A percentile compares a stretch with the other conserved stretches of the same genome.
These are phyloP conservation scores for Gastrophysa polygoni DNA, from an alignment of 2,888 invertebrate genomes.

Conservation along the genomic window DNA sequence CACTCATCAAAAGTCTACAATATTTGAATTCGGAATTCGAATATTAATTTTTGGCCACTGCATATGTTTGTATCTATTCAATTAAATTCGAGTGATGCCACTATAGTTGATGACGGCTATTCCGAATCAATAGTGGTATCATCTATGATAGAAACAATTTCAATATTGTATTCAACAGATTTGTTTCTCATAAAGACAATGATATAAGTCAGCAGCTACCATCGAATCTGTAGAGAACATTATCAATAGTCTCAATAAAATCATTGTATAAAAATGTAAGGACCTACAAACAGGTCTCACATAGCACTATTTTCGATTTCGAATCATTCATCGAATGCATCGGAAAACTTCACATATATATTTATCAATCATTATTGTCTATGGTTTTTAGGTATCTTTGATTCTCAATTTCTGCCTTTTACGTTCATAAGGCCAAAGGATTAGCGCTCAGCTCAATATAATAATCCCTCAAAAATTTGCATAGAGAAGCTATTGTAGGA, in stretches of 20 bases:
- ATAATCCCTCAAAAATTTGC: background rate
- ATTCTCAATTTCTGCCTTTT: conserved; percentile 30
- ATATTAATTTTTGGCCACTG: no score
- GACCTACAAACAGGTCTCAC: background rate
- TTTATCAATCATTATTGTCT: conserved; percentile 31
- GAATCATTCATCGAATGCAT: background rate
- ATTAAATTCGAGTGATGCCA: no score
- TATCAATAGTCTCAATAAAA: background rate
- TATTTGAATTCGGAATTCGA: no score
- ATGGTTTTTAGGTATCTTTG: conserved; percentile 33
- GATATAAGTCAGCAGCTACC: no score
- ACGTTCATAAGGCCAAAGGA: conserved; percentile 21
- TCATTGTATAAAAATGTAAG: background rate
- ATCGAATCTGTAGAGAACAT: no score
- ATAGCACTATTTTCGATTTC: background rate
- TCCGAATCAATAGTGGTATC: no score
- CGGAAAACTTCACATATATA: background rate
- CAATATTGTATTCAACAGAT: no score
- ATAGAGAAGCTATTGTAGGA: background rate
- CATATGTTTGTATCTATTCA: no score
- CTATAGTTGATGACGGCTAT: no score
- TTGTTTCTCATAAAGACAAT: no score
- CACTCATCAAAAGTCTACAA: no score
- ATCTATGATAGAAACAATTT: no score
- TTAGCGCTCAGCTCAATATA: background rate